phyloP scores from a whole-genome alignment of 2,888 invertebrate genomes.

The Lasius platythorax region DNA sequence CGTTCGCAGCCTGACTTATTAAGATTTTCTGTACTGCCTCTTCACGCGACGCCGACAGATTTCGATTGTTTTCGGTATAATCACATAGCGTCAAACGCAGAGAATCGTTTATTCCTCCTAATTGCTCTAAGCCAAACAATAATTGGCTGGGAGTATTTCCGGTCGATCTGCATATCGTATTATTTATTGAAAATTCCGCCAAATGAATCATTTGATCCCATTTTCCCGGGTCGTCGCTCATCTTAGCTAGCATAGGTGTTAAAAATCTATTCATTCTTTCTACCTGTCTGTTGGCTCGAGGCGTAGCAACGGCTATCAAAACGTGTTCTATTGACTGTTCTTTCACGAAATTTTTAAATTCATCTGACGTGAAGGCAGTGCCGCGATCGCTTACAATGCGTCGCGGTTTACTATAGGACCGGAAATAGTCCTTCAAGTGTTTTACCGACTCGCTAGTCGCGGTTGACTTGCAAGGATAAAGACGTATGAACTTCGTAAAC shows the following conservation, averaged over 20 bases:
- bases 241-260: constrained; percentile 11
- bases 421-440: constrained; percentile 4
- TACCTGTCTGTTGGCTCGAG: neutral
- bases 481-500: neutral
- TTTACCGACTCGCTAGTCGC: neutral
- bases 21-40: neutral
- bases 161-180: neutral
- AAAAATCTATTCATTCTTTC: neutral
- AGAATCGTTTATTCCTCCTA: neutral
- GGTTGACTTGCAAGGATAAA: constrained; percentile 16
- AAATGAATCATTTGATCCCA: neutral
- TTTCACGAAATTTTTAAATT: neutral
- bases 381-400: constrained; percentile 1
- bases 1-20: neutral
- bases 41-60: neutral
- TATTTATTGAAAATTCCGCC: constrained; percentile 12
- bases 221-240: neutral
- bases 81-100: neutral
- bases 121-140: constrained; percentile 17
- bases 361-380: neutral
- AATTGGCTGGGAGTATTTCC: neutral
- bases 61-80: neutral
- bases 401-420: neutral
- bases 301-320: neutral
- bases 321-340: neutral